Evolutionary conservation across 2,113 vertebrate genomes (phyloP).

Genomic region (Rhinolophus sinicus): DNA sequence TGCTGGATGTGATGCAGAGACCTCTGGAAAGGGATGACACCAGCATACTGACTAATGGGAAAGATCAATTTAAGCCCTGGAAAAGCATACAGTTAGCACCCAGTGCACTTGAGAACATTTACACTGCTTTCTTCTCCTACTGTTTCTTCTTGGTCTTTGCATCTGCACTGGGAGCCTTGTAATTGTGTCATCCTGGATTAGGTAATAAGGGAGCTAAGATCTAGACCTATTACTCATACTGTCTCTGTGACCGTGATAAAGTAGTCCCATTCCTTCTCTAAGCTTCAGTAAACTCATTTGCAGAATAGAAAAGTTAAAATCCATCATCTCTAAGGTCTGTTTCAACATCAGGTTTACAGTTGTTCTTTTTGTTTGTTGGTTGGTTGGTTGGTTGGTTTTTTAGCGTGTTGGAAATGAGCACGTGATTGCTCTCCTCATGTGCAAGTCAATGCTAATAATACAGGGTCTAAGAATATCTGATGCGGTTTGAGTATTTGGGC

Average conservation of each 20-base stretch:
- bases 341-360: slow-evolving; percentile 18
- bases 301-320: slow-evolving; percentile 44
- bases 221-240: slow-evolving; percentile 1
- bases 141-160: neutral
- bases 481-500: neutral
- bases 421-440: neutral
- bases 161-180: neutral
- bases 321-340: slow-evolving; percentile 32
- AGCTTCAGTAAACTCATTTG: slow-evolving; percentile 23
- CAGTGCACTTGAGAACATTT: neutral
- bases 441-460: neutral
- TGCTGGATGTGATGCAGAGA: neutral
- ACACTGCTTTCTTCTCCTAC: neutral
- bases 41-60: too few relatives aligned
- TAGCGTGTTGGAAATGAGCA: neutral
- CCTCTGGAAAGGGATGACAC: neutral
- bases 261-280: neutral
- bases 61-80: neutral
- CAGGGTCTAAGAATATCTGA: neutral
- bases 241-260: slow-evolving; percentile 31
- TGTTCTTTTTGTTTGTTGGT: neutral
- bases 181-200: neutral
- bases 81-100: neutral
- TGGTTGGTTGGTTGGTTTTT: neutral
- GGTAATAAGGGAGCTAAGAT: neutral